A percentile compares a stretch with the other conserved stretches of the same genome.
These are phyloP conservation scores for Canis aureus DNA, from an alignment of 2,113 vertebrate species.

Conservation along the genomic window DNA sequence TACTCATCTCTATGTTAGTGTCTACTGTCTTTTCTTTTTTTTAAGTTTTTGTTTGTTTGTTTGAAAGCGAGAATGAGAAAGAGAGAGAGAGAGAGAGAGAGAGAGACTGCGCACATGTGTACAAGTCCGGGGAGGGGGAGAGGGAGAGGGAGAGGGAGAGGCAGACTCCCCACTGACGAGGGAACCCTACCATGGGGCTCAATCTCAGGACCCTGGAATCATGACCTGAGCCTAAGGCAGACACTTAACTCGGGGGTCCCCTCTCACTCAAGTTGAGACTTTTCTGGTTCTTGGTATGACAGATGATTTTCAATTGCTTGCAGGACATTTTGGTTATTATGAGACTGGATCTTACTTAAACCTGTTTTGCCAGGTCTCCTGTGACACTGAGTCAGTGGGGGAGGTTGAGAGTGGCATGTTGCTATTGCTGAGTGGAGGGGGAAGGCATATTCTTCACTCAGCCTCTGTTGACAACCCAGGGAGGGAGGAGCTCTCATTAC, in stretches of 20 bases:
- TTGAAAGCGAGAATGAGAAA: no score
- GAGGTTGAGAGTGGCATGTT: background rate
- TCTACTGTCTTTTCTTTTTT: background rate
- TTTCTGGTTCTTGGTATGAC: background rate
- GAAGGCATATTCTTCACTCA: background rate
- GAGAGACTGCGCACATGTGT: no score
- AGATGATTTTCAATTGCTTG: conserved; percentile 1
- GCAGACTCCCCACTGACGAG: no score
- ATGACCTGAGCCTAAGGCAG: no score
- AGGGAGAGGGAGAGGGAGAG: no score
- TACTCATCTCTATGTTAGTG: background rate
- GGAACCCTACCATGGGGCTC: no score
- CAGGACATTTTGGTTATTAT: background rate
- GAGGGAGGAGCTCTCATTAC: background rate
- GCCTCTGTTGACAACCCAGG: background rate
- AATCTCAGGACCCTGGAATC: no score
- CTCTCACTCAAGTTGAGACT: background rate
- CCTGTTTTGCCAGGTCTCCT: background rate
- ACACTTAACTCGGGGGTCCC: no score
- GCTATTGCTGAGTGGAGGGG: background rate
- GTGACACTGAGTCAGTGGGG: background rate
- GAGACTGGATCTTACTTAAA: background rate
- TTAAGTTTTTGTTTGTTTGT: no score
- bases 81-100: no score
- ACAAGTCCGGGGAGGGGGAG: no score